A percentile compares a stretch with the other conserved stretches of the same genome.
Conservation (phyloP, 2,113 vertebrate species). For the Alligator sinensis region DNA sequence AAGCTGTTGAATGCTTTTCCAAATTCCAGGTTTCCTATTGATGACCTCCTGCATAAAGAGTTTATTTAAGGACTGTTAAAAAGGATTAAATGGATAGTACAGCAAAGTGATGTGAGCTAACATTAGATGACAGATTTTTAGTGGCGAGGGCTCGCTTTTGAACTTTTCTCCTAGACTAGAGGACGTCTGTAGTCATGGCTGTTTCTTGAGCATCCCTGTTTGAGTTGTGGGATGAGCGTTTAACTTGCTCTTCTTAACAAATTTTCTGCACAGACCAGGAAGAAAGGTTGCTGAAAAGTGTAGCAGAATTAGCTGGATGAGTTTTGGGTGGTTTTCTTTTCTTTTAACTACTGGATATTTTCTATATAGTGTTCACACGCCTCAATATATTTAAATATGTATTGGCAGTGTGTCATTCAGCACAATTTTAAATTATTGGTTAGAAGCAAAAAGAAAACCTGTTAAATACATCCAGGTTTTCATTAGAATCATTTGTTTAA, state of each 20-base stretch:
- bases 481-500: neutral
- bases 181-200: neutral
- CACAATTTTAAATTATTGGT: neutral
- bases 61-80: neutral
- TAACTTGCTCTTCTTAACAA: neutral
- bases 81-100: neutral
- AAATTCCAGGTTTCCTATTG: neutral
- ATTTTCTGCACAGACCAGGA: neutral
- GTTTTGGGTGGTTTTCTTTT: neutral
- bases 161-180: neutral
- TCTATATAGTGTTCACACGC: neutral
- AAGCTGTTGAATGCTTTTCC: neutral
- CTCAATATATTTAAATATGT: neutral
- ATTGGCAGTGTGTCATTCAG: neutral
- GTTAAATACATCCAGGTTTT: conserved; percentile 9
- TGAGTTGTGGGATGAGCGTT: neutral
- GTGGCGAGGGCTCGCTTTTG: neutral
- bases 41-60: neutral
- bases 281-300: neutral
- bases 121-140: neutral
- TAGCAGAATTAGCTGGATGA: neutral
- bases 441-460: conserved; percentile 10
- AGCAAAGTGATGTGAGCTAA: neutral
- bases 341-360: neutral
- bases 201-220: neutral